Conservation (phyloP, 2,888 invertebrate genomes). For the Rhopalosiphum nymphaeae region DNA sequence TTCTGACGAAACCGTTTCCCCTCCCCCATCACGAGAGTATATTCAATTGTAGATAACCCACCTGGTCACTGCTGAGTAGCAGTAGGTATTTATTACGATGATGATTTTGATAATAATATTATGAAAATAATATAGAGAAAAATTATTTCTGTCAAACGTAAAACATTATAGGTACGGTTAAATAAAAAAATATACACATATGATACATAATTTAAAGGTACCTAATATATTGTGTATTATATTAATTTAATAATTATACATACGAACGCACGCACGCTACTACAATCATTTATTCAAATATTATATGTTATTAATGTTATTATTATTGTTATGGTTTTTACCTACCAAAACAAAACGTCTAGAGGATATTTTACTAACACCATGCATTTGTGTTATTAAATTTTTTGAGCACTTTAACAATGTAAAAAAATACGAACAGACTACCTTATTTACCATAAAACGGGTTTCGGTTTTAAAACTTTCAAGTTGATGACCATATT, state of each 20-base stretch:
- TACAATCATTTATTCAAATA: neutral
- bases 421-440: neutral
- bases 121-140: neutral
- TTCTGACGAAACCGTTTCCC: neutral
- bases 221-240: neutral
- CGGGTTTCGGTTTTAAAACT: neutral
- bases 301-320: neutral
- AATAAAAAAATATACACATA: neutral
- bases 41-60: neutral
- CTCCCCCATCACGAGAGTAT: neutral
- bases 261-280: too few relatives aligned
- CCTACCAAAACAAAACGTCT: neutral
- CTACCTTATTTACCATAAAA: neutral
- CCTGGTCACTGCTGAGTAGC: neutral
- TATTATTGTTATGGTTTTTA: neutral
- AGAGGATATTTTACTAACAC: too few relatives aligned
- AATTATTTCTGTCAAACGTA: neutral
- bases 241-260: neutral
- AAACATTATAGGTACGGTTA: neutral
- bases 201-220: neutral
- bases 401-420: neutral
- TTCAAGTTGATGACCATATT: neutral
- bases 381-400: slow-evolving; percentile 1
- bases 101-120: neutral
- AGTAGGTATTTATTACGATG: neutral